Conservation (phyloP, 1,140 invertebrate species). For the Caenorhabditis tropicalis region DNA sequence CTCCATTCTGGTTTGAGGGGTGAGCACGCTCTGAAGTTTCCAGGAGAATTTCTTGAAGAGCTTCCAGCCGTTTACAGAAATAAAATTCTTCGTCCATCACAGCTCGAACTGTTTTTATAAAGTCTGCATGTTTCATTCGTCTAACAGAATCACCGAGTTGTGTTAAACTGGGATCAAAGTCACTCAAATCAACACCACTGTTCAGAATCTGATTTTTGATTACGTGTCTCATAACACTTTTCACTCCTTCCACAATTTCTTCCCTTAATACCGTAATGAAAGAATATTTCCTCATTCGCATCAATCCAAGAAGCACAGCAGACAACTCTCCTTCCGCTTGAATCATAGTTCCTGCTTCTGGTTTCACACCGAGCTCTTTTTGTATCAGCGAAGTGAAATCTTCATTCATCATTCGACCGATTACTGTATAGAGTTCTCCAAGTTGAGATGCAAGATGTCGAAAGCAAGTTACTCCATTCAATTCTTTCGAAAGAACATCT, state of each 20-base stretch:
- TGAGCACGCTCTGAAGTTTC: background rate
- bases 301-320: slow-evolving; percentile 71
- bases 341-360: slow-evolving; percentile 72
- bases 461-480: slow-evolving; percentile 90
- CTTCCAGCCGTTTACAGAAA: slow-evolving; percentile 78
- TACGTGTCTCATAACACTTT: slow-evolving; percentile 68
- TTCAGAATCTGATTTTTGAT: slow-evolving; percentile 63
- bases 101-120: slow-evolving; percentile 81
- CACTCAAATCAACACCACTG: slow-evolving; percentile 60
- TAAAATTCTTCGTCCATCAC: slow-evolving; percentile 80
- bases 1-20: background rate
- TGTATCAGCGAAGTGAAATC: slow-evolving; percentile 92
- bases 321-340: slow-evolving; percentile 65
- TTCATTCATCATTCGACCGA: slow-evolving; percentile 93
- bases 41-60: slow-evolving; percentile 63
- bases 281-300: slow-evolving; percentile 70
- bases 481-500: slow-evolving; percentile 86
- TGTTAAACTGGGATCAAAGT: slow-evolving; percentile 72
- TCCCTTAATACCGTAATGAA: slow-evolving; percentile 66
- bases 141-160: slow-evolving; percentile 79
- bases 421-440: slow-evolving; percentile 92
- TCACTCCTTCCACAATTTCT: slow-evolving; percentile 68
- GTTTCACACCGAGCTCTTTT: slow-evolving; percentile 86
- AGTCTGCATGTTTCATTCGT: slow-evolving; percentile 80
- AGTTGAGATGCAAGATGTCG: slow-evolving; percentile 92